Base-by-base conservation (phyloP, 2,888 invertebrate species). In the Metallyticus violacea region DNA sequence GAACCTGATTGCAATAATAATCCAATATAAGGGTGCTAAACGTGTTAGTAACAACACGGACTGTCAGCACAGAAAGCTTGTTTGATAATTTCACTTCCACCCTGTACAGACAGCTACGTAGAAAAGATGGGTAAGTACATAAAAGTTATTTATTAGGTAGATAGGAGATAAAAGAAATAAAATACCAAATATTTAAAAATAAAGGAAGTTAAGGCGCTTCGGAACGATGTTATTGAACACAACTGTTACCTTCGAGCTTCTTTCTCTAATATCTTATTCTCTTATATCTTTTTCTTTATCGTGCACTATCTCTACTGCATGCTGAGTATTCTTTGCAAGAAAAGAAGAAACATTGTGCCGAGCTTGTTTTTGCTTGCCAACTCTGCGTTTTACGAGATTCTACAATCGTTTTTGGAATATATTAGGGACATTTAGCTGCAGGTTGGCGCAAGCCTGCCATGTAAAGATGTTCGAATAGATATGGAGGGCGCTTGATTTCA, bases 401-500 rank as follows among this genome's bases (percentile, higher is more conserved):
- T 22, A 22, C 40, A 62, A 62, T 62, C 40, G 40, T 62, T 22
- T 62, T 62, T 9, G 40, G 40, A 62, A 62, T 62, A 62, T 62
- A 62, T 62, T 62, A 62, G 15, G 22, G 40, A 62, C 40, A 62
- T 62, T 62, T 62, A 62, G 40, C n/a, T n/a, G n/a, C n/a, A n/a
- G n/a, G n/a, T n/a, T n/a, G n/a, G 40, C 4, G 40, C 40, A 62
- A 62, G 40, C 15, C 40, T 62, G 40, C 40, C 40, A 62, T 15
- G 40, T 62, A 62, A 62, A 62, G 40, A 62, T 62, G 40, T 62
- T 62, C 15, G 76, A 15, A 76, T 26, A 27, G 15, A 7, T 26
- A 82, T 6, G n/a, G 80, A 26, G 30, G 62, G 40, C 7, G 26
- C 28, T 30, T 76, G 76, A 86, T 86, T 86, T 83, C 83, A 86